Evolutionary conservation across 64 coral and sea anemone species (phyloP), one percentile per base, ranked within the genome.

Genomic region (Acropora yongei): DNA sequence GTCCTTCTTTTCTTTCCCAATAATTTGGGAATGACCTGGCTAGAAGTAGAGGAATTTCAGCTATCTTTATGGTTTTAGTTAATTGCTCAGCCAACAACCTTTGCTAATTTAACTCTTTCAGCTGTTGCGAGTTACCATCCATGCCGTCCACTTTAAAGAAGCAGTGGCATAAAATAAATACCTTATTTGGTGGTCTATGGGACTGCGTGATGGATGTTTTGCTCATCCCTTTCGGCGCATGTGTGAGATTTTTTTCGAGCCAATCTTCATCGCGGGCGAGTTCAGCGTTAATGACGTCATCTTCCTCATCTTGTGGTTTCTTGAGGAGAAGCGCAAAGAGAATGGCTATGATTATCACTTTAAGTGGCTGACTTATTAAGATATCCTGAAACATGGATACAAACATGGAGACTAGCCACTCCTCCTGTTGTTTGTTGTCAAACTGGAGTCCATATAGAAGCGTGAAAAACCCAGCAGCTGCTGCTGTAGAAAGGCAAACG

Each of bases 321-420:
- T 93, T 93, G n/a, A 96, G 76, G 40, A 99, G 63, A 41, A 99
- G 80, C 1, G 94, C 94, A 41, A 99, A 91, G 68, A 99, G 89
- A 41, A 96, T 47, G 18, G 97, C 94, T 12, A 99, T 43, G 5
- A 88, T 57, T 6, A 93, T 88, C 14, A 97, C 94, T 68, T 99
- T 99, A 11, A 99, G 58, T 0, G 97, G 97, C 76, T 99, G 97
- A 5, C 91, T 91, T 20, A 99, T 84, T 43, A 99, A 95, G 41
- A 99, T 86, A 75, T 99, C 97, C 84, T 99, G 94, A 40, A 89
- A 74, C 41, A 99, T 81, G 3, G 97, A 99, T 19, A 99, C 46
- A 47, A 96, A 85, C 57, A 99, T 90, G 12, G 97, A 93, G 3
- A 93, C 44, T 5, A 99, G 40, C 97, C 97, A 99, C 9, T 83